Conservation (phyloP, 1,140 invertebrate species). For the Ericerus pela region DNA sequence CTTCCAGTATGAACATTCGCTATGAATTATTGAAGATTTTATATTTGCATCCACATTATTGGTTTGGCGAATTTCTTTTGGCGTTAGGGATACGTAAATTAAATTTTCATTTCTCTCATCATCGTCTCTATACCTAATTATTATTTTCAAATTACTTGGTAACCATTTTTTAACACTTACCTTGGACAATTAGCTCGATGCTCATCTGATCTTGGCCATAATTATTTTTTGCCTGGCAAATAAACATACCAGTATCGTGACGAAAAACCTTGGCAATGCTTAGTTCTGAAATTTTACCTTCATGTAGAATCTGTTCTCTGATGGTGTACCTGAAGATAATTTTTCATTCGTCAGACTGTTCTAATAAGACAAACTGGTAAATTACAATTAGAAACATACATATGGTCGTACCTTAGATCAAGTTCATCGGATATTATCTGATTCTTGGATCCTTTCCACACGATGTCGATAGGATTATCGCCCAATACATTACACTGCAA, state of each 20-base stretch:
- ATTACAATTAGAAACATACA: neutral
- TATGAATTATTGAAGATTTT: no score
- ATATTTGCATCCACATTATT: no score
- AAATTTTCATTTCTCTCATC: no score
- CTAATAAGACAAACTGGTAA: neutral
- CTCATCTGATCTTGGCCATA: slow-evolving; percentile 83
- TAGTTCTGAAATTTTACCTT: slow-evolving; percentile 70
- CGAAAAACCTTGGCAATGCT: slow-evolving; percentile 66
- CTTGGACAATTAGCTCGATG: slow-evolving; percentile 81
- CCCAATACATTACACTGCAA: slow-evolving; percentile 76
- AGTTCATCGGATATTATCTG: slow-evolving; percentile 43
- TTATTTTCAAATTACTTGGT: no score
- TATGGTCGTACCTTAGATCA: slow-evolving; percentile 39
- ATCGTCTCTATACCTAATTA: no score
- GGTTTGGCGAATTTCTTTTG: no score
- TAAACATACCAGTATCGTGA: slow-evolving; percentile 75
- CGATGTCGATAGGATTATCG: slow-evolving; percentile 73
- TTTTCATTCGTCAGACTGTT: neutral
- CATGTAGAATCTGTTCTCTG: slow-evolving; percentile 53
- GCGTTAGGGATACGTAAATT: no score
- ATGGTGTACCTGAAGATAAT: slow-evolving; percentile 38
- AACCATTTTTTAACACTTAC: no score
- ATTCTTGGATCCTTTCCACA: slow-evolving; percentile 44
- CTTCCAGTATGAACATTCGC: no score
- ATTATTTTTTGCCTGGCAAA: slow-evolving; percentile 72